These are phyloP conservation scores for Polypterus senegalus DNA, from an alignment of 2,113 vertebrate genomes.

Conservation along the genomic window DNA sequence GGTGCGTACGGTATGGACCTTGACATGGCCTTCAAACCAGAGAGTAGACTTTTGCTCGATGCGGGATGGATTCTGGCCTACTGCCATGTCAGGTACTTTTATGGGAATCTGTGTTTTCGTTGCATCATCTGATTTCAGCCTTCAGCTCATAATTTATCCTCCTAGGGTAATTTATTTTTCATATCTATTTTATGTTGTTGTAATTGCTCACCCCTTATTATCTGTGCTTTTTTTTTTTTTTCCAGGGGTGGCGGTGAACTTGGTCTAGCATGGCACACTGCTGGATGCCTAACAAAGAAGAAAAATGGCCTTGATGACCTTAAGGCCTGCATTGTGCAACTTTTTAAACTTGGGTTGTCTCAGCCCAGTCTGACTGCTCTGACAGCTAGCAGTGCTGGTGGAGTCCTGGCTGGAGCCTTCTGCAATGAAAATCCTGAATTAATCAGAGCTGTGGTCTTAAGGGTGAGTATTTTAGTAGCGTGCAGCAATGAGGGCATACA, in stretches of 20 bases:
- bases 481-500: no score
- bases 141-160: no score
- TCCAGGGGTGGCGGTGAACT: constrained; percentile 83
- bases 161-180: no score
- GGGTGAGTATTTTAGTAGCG: constrained; percentile 44
- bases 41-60: constrained; percentile 72
- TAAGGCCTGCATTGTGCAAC: constrained; percentile 60
- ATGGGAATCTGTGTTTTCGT: no score
- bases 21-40: constrained; percentile 79
- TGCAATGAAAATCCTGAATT: constrained; percentile 69
- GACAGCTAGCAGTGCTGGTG: constrained; percentile 76
- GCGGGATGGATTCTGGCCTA: constrained; percentile 85
- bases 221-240: constrained; percentile 20
- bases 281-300: constrained; percentile 64
- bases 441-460: constrained; percentile 61
- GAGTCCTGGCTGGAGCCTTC: constrained; percentile 75
- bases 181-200: no score
- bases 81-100: constrained; percentile 80
- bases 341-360: constrained; percentile 68
- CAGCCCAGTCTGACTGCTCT: constrained; percentile 58
- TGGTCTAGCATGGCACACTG: constrained; percentile 74
- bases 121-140: no score
- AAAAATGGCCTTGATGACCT: constrained; percentile 73
- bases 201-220: not conserved
- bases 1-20: constrained; percentile 87